phyloP scores from a whole-genome alignment of 2,797 vertebrate species.

The Bryconaethiops microstoma region DNA sequence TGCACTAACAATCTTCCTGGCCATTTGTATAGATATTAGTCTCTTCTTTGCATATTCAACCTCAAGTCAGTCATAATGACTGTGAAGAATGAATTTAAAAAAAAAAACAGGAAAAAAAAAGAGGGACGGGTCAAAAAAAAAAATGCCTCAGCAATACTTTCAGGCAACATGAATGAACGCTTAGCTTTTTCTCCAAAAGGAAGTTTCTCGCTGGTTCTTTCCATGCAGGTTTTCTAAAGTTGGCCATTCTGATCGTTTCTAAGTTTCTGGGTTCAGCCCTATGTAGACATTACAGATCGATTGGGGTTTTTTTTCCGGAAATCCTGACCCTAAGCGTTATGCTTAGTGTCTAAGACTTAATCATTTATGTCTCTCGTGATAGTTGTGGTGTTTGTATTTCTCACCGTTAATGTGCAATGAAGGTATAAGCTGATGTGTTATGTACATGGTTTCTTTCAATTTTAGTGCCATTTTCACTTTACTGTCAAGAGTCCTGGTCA shows the following conservation, averaged over 20 bases:
- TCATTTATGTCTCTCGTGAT: slow-evolving; percentile 14
- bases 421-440: slow-evolving; percentile 74
- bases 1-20: slow-evolving; percentile 82
- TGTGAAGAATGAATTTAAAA: neutral
- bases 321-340: slow-evolving; percentile 1
- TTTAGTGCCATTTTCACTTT: slow-evolving; percentile 58
- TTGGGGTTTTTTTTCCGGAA: slow-evolving; percentile 46
- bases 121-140: slow-evolving; percentile 29
- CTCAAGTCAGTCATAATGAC: slow-evolving; percentile 12
- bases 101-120: neutral
- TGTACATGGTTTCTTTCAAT: slow-evolving; percentile 9
- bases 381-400: slow-evolving; percentile 39
- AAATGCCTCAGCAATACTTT: slow-evolving; percentile 16
- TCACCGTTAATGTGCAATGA: slow-evolving; percentile 85
- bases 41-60: slow-evolving; percentile 22
- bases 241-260: neutral
- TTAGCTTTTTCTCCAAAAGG: neutral
- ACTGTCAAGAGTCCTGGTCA: slow-evolving; percentile 17
- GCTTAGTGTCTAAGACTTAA: neutral
- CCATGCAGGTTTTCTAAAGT: neutral
- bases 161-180: neutral
- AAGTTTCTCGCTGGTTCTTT: neutral
- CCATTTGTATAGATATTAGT: slow-evolving; percentile 58
- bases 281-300: no score
- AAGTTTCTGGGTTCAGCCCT: neutral